A percentile compares a stretch with the other conserved stretches of the same genome.
Conservation (phyloP, 2,888 invertebrate species). For the Drosophila phalerata region DNA sequence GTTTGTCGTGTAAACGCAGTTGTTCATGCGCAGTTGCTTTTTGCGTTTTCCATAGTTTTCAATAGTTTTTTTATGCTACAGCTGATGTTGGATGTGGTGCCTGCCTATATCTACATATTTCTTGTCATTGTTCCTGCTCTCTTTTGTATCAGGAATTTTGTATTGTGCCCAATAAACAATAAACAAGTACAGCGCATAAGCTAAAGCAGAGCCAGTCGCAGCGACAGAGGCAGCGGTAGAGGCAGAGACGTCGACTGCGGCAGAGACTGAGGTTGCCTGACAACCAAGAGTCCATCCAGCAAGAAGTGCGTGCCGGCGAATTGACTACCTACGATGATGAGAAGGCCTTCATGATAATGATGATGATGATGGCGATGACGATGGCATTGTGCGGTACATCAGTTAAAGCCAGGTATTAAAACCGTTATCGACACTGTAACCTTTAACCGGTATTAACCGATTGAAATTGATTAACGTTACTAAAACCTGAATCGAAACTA, state of each 20-base stretch:
- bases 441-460: too few relatives aligned
- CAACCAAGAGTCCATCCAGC: constrained; percentile 50
- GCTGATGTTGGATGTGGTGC: constrained; percentile 54
- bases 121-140: constrained; percentile 64
- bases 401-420: not conserved
- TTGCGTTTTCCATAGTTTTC: constrained; percentile 29
- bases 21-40: constrained; percentile 16
- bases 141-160: constrained; percentile 62
- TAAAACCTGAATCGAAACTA: too few relatives aligned
- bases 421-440: too few relatives aligned
- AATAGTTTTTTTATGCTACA: constrained; percentile 24
- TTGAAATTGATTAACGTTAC: too few relatives aligned
- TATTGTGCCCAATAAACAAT: constrained; percentile 69
- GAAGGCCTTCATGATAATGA: constrained; percentile 19
- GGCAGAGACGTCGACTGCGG: constrained; percentile 13
- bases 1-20: constrained; percentile 8
- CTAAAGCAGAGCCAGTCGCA: constrained; percentile 22
- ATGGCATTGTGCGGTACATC: constrained; percentile 24
- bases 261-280: constrained; percentile 18
- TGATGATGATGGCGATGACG: constrained; percentile 30
- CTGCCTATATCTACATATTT: constrained; percentile 36
- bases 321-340: constrained; percentile 54
- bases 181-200: constrained; percentile 37
- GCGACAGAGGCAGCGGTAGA: constrained; percentile 20
- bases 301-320: constrained; percentile 65